Conservation (phyloP, 2,797 vertebrate species). For the Rachycentron canadum region DNA sequence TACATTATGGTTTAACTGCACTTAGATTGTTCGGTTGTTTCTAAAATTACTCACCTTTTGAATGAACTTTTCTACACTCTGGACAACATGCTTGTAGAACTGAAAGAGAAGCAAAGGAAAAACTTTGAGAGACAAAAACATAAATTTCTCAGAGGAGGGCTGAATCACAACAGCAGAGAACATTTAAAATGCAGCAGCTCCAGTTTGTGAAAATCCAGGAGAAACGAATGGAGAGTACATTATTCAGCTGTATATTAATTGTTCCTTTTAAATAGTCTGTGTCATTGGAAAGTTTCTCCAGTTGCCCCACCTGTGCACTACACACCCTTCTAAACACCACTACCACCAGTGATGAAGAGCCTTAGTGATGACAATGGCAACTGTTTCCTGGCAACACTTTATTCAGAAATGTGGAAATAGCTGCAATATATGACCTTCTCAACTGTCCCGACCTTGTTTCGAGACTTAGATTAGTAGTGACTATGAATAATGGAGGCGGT, state of each 20-base stretch:
- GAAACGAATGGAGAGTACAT: neutral
- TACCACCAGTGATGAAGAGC: neutral
- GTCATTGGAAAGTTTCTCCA: neutral
- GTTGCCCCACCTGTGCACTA: neutral
- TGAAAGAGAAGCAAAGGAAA: constrained; percentile 81
- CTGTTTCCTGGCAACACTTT: neutral
- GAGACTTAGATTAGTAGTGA: neutral
- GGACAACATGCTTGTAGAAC: constrained; percentile 99
- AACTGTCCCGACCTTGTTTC: neutral
- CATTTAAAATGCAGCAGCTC: neutral
- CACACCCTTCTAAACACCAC: neutral
- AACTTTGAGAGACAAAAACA: constrained; percentile 9
- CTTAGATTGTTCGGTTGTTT: neutral
- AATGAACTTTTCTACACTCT: constrained; percentile 99
- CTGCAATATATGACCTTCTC: neutral
- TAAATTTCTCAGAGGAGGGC: neutral
- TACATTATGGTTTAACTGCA: neutral
- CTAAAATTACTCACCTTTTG: constrained; percentile 90
- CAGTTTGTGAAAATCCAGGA: neutral
- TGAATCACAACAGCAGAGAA: neutral
- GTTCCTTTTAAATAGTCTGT: too few relatives aligned
- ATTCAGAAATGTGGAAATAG: neutral
- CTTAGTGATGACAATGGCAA: neutral
- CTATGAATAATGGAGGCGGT: neutral
- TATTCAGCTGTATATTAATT: neutral